Evolutionary conservation across 1,140 invertebrate genomes (phyloP).

Genomic region (Platorchestia sp.): DNA sequence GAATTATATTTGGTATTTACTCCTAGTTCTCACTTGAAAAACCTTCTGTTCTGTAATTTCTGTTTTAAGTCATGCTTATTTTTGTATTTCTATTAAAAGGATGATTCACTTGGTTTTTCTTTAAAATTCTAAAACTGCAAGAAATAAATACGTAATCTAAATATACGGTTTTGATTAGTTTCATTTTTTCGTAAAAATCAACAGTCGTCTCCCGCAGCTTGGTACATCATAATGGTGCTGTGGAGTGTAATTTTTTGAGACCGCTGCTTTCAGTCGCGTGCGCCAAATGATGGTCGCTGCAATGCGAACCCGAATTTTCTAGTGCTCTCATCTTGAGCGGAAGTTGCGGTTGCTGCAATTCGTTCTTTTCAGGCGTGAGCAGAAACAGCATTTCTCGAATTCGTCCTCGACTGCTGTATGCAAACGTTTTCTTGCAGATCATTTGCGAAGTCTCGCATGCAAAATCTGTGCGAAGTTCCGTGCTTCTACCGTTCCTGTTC

Average conservation of each 20-base stretch:
- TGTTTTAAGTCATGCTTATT: background rate
- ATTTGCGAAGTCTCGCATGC: conserved; percentile 22
- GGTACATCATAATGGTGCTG: background rate
- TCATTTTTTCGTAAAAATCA: background rate
- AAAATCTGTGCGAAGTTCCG: conserved; percentile 39
- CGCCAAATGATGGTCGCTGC: background rate
- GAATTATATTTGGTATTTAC: background rate
- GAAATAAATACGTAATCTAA: background rate
- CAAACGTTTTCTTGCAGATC: conserved; percentile 13
- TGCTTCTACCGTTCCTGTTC: conserved; percentile 16
- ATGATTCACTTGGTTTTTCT: background rate
- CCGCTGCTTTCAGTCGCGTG: background rate
- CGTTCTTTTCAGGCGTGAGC: conserved; percentile 3
- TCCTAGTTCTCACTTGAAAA: background rate
- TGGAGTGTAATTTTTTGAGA: background rate
- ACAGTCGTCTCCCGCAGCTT: background rate
- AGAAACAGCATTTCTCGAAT: conserved; percentile 5
- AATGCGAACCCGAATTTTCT: background rate
- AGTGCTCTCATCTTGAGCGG: background rate
- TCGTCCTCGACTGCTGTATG: background rate
- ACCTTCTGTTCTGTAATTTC: background rate
- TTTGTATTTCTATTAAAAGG: background rate
- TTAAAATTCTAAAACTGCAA: background rate
- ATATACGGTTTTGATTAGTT: background rate
- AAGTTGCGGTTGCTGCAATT: background rate